These are phyloP conservation scores for Hydrolagus colliei DNA, from an alignment of 2,797 vertebrate genomes.

Conservation along the genomic window DNA sequence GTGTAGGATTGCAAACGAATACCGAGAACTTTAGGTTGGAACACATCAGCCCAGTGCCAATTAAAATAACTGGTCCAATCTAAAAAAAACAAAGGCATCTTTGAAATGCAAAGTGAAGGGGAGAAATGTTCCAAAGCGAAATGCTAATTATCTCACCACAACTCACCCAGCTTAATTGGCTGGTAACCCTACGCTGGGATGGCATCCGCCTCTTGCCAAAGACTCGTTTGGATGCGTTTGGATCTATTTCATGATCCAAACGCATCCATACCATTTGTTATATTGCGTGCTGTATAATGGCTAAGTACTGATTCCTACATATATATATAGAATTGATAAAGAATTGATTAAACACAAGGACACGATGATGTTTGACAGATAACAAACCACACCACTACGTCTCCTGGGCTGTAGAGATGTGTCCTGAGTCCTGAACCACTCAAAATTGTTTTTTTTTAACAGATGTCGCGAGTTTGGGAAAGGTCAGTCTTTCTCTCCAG, in stretches of 20 bases:
- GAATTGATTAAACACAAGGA: background rate
- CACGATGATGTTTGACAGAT: conserved; percentile 1
- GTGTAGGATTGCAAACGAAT: too few relatives aligned
- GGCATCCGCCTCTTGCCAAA: background rate
- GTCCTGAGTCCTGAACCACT: background rate
- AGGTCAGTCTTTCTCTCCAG: background rate
- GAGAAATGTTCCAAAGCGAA: background rate
- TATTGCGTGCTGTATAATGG: background rate
- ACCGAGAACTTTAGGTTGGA: background rate
- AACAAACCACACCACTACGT: background rate
- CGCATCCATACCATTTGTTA: too few relatives aligned
- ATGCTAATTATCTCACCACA: too few relatives aligned
- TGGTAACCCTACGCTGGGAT: background rate
- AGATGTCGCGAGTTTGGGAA: background rate
- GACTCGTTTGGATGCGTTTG: too few relatives aligned
- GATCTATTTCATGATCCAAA: background rate
- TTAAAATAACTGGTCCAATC: background rate
- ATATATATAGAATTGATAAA: background rate
- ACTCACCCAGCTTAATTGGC: too few relatives aligned
- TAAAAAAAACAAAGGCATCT: background rate
- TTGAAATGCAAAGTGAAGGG: background rate
- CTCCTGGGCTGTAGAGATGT: background rate
- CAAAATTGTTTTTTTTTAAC: conserved; percentile 18
- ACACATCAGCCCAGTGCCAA: background rate
- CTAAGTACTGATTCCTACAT: background rate